phyloP scores from a whole-genome alignment of 2,888 invertebrate species.

The Liopterus haemorrhoidalis region DNA sequence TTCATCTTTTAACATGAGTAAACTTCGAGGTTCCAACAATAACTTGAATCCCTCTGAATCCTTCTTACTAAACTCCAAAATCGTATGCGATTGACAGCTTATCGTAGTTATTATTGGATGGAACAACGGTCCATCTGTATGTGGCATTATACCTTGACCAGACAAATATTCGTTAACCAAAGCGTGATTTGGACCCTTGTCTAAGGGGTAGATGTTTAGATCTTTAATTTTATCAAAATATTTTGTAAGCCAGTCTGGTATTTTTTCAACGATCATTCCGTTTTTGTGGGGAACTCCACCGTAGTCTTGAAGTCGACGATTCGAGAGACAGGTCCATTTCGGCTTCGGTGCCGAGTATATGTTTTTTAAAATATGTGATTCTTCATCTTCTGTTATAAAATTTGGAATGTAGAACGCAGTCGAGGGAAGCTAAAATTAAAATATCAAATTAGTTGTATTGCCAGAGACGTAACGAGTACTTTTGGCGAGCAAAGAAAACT shows the following conservation, averaged over 20 bases:
- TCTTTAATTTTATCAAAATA: slow-evolving; percentile 65
- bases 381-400: slow-evolving; percentile 72
- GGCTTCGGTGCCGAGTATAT: slow-evolving; percentile 81
- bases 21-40: slow-evolving; percentile 79
- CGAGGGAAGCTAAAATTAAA: slow-evolving; percentile 54
- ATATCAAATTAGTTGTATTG: too few relatives aligned
- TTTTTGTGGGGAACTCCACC: slow-evolving; percentile 91
- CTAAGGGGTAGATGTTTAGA: slow-evolving; percentile 62
- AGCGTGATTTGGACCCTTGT: slow-evolving; percentile 80
- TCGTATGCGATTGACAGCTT: slow-evolving; percentile 81
- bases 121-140: slow-evolving; percentile 92
- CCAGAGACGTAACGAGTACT: too few relatives aligned
- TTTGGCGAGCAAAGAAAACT: too few relatives aligned
- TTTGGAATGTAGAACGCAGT: slow-evolving; percentile 77
- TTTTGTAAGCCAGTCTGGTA: slow-evolving; percentile 77
- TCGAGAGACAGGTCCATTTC: slow-evolving; percentile 90
- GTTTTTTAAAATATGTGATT: slow-evolving; percentile 62
- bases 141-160: slow-evolving; percentile 96
- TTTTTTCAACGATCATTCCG: slow-evolving; percentile 86
- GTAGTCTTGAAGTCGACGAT: slow-evolving; percentile 94
- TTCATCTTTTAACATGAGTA: slow-evolving; percentile 75
- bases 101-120: slow-evolving; percentile 89
- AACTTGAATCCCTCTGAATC: too few relatives aligned
- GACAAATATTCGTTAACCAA: slow-evolving; percentile 90
- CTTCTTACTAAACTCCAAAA: slow-evolving; percentile 91